Evolutionary conservation across 2,113 vertebrate species (phyloP), one percentile per base, ranked within the genome.

Genomic region (Marcusenius ussheri): DNA sequence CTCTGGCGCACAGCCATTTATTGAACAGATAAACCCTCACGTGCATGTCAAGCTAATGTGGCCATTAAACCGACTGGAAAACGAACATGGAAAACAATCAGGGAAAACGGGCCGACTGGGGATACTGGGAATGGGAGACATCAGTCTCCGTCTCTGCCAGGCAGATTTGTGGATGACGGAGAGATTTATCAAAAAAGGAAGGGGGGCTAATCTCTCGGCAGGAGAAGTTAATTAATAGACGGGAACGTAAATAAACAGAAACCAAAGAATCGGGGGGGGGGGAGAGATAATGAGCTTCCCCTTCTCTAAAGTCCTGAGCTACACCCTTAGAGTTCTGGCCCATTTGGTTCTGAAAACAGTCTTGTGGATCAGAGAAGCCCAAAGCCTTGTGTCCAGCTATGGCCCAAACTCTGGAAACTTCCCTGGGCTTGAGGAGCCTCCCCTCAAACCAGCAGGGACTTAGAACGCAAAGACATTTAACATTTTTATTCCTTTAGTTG

Each of bases 181-280:
- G 74, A 80, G 35, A 42, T 42, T 80, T 80, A 80, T 42, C 74
- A 42, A 27, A 80, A 80, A 39, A 42, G 74, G 74, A 80, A 42
- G 74, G 35, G 70, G 13, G 74, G 13, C 17, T 50, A 80, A 88
- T 49, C 46, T 66, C 45, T 77, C 15, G 58, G 84, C 42, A 84
- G 31, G 15, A 90, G 85, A 62, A 88, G 91, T 92, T 93, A 92
- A 94, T 95, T 94, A 93, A 91, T 90, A 92, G 89, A 88, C 89
- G 86, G 91, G 92, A 93, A 93, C 90, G 89, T 90, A 94, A 92
- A 94, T 88, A 91, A 35, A 87, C 85, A 90, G 91, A 92, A 87
- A 86, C 86, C 19, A 91, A 91, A 94, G 90, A 93, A 91, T 92
- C 5, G 27, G 27, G 8, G 56, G 0, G 5, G 3, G 62, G 62